These are phyloP conservation scores for Chlorops oryzae DNA, from an alignment of 1,140 invertebrate species.

Conservation along the genomic window DNA sequence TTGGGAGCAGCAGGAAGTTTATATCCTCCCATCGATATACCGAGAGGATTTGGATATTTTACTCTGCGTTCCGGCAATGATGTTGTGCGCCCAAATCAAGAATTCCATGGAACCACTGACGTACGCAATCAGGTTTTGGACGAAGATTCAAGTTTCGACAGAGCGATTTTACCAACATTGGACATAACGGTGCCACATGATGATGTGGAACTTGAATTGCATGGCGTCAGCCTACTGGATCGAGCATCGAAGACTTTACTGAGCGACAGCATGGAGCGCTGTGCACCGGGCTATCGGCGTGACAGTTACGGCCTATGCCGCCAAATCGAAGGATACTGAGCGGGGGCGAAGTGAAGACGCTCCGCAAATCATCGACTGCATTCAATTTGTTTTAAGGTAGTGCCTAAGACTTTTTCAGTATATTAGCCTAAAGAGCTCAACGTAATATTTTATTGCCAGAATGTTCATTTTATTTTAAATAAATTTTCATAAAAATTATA, in stretches of 20 bases:
- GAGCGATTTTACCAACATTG: no score
- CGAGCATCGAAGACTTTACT: slow-evolving; percentile 47
- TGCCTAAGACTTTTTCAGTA: neutral
- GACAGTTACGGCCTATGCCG: slow-evolving; percentile 53
- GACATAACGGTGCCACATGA: no score
- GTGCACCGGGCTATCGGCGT: slow-evolving; percentile 54
- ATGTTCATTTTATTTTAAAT: neutral
- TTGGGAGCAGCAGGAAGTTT: slow-evolving; percentile 6
- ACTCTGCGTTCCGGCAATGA: neutral
- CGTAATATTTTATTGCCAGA: neutral
- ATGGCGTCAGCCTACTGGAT: slow-evolving; percentile 19
- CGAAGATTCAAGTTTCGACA: no score
- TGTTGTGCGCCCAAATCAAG: neutral
- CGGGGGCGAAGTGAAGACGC: neutral
- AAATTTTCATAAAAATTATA: no score
- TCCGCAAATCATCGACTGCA: no score
- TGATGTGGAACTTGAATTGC: slow-evolving; percentile 30
- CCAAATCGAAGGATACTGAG: slow-evolving; percentile 41
- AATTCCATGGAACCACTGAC: no score
- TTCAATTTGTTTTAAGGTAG: neutral
- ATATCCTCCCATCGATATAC: slow-evolving; percentile 12
- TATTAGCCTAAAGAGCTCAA: neutral
- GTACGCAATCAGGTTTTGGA: no score
- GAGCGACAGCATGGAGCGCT: slow-evolving; percentile 56
- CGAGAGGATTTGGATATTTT: neutral